Evolutionary conservation across 1,140 invertebrate genomes (phyloP).

Genomic region (Scaptomyza pallida): DNA sequence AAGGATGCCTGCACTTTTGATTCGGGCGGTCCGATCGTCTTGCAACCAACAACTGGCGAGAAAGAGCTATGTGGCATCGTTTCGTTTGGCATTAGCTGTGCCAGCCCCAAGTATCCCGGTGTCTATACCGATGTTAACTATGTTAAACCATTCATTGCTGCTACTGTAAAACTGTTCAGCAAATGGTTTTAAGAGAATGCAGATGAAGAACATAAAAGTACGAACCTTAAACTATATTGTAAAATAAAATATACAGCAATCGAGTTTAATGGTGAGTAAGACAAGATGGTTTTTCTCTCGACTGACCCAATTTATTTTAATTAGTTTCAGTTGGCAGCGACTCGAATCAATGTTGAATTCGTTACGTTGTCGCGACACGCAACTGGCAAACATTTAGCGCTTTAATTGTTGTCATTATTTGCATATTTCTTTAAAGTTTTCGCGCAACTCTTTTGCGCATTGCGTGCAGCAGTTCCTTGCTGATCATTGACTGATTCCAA

Average conservation of each 20-base stretch:
- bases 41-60: neutral
- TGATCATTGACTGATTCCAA: slow-evolving; percentile 76
- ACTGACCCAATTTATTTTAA: slow-evolving; percentile 6
- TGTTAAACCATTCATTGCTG: slow-evolving; percentile 68
- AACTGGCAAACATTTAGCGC: slow-evolving; percentile 38
- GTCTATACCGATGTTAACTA: slow-evolving; percentile 66
- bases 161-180: no score
- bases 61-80: slow-evolving; percentile 66
- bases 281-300: no score
- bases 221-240: no score
- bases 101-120: slow-evolving; percentile 56
- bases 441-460: slow-evolving; percentile 40
- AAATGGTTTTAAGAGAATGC: no score
- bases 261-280: no score
- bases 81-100: slow-evolving; percentile 70
- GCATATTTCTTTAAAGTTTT: slow-evolving; percentile 54
- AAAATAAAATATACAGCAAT: no score
- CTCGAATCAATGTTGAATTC: neutral
- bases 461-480: slow-evolving; percentile 68
- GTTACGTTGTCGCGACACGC: neutral
- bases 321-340: neutral
- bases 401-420: slow-evolving; percentile 66
- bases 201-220: no score
- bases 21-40: slow-evolving; percentile 67
- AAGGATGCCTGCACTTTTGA: slow-evolving; percentile 72